Percentiles rank a stretch among this genome's conserved stretches.
Evolutionary conservation across 2,113 vertebrate genomes (phyloP).

Genomic region (Aphyosemion australe): DNA sequence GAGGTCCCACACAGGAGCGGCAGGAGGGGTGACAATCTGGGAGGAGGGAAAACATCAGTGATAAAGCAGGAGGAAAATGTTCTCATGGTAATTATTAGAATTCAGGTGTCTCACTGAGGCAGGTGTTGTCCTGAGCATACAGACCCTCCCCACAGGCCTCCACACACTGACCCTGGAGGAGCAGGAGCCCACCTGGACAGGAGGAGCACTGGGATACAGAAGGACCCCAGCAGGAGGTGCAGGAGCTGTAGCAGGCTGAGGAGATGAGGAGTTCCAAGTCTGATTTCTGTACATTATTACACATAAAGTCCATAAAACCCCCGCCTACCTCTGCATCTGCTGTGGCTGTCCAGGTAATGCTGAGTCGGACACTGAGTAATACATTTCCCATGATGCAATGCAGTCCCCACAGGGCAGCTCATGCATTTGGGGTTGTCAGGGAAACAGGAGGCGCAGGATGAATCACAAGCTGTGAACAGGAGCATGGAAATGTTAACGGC

Average conservation of each 20-base stretch:
- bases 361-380: slow-evolving; percentile 80
- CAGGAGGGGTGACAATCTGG: slow-evolving; percentile 89
- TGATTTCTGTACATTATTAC: not conserved
- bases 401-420: slow-evolving; percentile 77
- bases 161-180: slow-evolving; percentile 86
- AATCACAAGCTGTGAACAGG: slow-evolving; percentile 83
- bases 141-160: slow-evolving; percentile 85
- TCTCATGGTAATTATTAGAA: no score
- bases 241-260: slow-evolving; percentile 87
- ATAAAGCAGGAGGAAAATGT: not conserved
- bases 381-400: slow-evolving; percentile 84
- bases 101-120: slow-evolving; percentile 76
- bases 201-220: slow-evolving; percentile 81
- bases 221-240: slow-evolving; percentile 84
- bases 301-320: not conserved
- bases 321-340: slow-evolving; percentile 85
- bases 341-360: slow-evolving; percentile 74
- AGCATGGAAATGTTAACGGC: slow-evolving; percentile 22
- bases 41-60: not conserved
- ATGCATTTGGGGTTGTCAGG: slow-evolving; percentile 79
- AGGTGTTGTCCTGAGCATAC: slow-evolving; percentile 79
- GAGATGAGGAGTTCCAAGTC: not conserved
- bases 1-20: slow-evolving; percentile 82
- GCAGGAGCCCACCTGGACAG: slow-evolving; percentile 74
- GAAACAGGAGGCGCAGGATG: slow-evolving; percentile 86